Evolutionary conservation across 2,888 invertebrate genomes (phyloP), one percentile per base, ranked within the genome.

Genomic region (Andrena minutula): DNA sequence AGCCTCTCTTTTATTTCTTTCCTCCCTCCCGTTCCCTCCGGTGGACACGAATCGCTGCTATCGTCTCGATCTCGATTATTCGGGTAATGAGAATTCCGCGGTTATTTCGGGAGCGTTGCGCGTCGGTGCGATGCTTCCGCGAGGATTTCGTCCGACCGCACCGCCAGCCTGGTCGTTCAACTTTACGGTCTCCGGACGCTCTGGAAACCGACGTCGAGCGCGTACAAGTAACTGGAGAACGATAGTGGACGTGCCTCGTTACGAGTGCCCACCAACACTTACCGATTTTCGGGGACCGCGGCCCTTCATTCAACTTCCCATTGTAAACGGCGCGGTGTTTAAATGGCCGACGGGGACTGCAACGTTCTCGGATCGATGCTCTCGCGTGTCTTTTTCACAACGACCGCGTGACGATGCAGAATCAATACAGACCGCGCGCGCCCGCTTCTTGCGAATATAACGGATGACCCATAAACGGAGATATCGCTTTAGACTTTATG

Each of bases 21-120:
- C 32, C 12, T n/a, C 10, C 10, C n/a, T 5, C 26, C 28, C 16
- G 7, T 28, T 41, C n/a, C 61, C 53, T 4, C 28, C 49, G 41
- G 47, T 8, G n/a, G 49, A 58, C 51, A 53, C 49, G 70, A 53
- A 65, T 58, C 69, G 10, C 63, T 53, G 72, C 51, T 75, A 75
- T 69, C 75, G 75, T 12, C 64, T 64, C 68, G 72, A 83, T 69
- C 76, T 72, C 70, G 60, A 82, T 75, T 76, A 75, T 75, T 65
- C 68, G 75, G 68, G 72, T 79, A 83, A 82, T 76, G 72, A 82
- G 72, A 82, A 82, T 80, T 71, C 68, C 82, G 65, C 69, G 73
- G 82, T 82, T 82, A 83, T 83, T 80, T 78, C 60, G 72, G 32
- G 82, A 81, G 53, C 68, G 58, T 32, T 16, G 65, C 61, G 51